phyloP scores from a whole-genome alignment of 2,113 vertebrate species.

The Paralichthys olivaceus region DNA sequence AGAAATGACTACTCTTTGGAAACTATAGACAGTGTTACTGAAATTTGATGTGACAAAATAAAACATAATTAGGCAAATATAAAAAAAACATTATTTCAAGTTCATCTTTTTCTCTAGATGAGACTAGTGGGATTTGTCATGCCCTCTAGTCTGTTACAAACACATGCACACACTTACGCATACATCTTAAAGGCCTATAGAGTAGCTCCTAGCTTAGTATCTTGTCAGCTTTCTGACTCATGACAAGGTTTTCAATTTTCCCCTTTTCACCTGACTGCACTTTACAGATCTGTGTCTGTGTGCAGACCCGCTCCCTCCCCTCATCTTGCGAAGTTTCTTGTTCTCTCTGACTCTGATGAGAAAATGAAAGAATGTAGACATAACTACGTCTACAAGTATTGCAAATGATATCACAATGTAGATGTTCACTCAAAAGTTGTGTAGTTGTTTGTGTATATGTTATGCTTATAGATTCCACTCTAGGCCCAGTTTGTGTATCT shows the following conservation, averaged over 20 bases:
- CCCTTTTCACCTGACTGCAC: constrained; percentile 65
- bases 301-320: not conserved
- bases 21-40: not conserved
- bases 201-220: constrained; percentile 43
- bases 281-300: constrained; percentile 24
- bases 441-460: not conserved
- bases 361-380: constrained; percentile 47
- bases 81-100: not conserved
- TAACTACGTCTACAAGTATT: not conserved
- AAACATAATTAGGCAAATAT: too few species aligned
- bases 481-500: not conserved
- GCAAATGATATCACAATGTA: constrained; percentile 35
- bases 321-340: constrained; percentile 6
- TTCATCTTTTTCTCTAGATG: not conserved
- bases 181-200: constrained; percentile 44
- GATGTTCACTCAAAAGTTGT: constrained; percentile 12
- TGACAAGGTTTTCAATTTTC: constrained; percentile 69
- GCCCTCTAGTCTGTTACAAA: constrained; percentile 24
- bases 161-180: constrained; percentile 10
- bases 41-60: too few species aligned
- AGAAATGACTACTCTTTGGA: not conserved
- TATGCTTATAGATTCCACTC: not conserved
- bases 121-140: constrained; percentile 29
- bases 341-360: constrained; percentile 35
- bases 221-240: constrained; percentile 65